Percentiles rank a stretch among this genome's conserved stretches.
These are phyloP conservation scores for Caenorhabditis japonica DNA, from an alignment of 2,888 invertebrate genomes.

Conservation along the genomic window DNA sequence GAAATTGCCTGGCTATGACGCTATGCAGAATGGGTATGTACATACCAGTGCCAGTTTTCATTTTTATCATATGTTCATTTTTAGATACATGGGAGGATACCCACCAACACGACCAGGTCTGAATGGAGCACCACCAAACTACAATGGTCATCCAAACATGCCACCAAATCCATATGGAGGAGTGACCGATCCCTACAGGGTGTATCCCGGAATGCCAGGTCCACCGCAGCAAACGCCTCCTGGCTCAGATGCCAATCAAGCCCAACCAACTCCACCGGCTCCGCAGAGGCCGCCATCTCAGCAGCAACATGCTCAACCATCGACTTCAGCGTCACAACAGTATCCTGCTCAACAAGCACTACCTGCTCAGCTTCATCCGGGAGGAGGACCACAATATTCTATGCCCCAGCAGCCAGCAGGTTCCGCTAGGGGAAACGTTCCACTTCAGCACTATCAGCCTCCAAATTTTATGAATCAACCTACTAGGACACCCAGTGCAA, in stretches of 20 bases:
- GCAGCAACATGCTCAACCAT: neutral
- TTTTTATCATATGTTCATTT: too few species aligned
- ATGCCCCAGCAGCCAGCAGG: neutral
- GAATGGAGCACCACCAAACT: constrained; percentile 23
- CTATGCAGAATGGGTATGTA: constrained; percentile 39
- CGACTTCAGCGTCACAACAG: neutral
- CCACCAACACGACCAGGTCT: constrained; percentile 17
- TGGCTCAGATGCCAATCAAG: too few species aligned
- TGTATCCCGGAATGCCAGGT: constrained; percentile 26
- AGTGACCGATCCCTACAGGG: constrained; percentile 22
- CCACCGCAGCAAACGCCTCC: neutral
- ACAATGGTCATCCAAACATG: constrained; percentile 27
- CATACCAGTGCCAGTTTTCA: too few species aligned
- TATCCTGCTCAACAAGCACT: constrained; percentile 30
- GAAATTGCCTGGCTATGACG: constrained; percentile 34
- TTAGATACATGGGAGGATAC: constrained; percentile 26
- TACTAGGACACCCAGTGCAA: neutral
- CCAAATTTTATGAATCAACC: constrained; percentile 9
- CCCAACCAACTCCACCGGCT: neutral
- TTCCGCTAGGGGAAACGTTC: constrained; percentile 4
- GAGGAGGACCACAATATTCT: constrained; percentile 3
- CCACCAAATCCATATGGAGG: constrained; percentile 7
- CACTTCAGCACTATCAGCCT: constrained; percentile 39
- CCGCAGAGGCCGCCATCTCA: constrained; percentile 9
- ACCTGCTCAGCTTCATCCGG: constrained; percentile 25